Evolutionary conservation across 2,888 invertebrate species (phyloP).

Genomic region (Agonopterix subpropinquella): DNA sequence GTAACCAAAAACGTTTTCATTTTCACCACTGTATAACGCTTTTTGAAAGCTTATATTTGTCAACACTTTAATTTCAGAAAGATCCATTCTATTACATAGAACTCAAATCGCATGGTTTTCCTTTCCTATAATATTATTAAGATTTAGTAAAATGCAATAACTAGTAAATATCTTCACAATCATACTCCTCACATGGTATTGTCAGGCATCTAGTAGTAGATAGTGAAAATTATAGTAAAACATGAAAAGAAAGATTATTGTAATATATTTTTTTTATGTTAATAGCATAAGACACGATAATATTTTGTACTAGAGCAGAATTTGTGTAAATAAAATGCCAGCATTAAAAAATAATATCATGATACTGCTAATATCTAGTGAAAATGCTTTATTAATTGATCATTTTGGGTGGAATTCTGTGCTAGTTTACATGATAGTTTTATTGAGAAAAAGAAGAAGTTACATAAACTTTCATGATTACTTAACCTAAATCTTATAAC

Average conservation of each 20-base stretch:
- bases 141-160: no score
- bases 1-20: no score
- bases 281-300: conserved; percentile 47
- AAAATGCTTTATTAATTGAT: conserved; percentile 6
- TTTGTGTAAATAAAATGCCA: conserved; percentile 19
- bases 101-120: no score
- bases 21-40: no score
- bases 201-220: conserved; percentile 9
- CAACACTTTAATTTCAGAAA: no score
- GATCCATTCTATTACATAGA: no score
- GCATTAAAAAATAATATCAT: conserved; percentile 4
- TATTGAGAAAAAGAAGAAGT: not conserved
- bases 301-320: conserved; percentile 57
- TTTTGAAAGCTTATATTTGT: no score
- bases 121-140: no score
- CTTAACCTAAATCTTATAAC: conserved; percentile 34
- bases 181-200: conserved; percentile 22
- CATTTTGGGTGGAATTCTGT: not conserved
- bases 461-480: not conserved
- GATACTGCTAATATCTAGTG: not conserved
- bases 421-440: not conserved
- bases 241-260: no score
- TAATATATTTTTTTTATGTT: conserved; percentile 13
- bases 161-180: no score
- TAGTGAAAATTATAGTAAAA: not conserved